Evolutionary conservation across 1,140 invertebrate species (phyloP).

Genomic region (Drosophila carrolli): DNA sequence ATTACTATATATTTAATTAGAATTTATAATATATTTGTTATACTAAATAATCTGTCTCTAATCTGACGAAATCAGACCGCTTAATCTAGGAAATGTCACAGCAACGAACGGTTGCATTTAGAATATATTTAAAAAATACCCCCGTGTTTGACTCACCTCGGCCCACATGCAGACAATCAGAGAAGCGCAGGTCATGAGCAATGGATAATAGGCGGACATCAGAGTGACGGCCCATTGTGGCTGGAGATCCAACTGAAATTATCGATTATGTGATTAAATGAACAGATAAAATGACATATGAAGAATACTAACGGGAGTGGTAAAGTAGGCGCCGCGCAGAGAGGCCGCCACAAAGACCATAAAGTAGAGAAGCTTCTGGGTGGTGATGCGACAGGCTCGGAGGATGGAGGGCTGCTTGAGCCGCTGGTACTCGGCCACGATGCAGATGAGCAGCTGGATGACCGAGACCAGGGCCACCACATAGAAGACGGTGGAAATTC

Average conservation of each 20-base stretch:
- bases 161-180: constrained; percentile 98
- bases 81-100: too few species aligned
- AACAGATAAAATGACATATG: background rate
- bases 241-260: constrained; percentile 90
- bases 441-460: constrained; percentile 93
- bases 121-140: background rate
- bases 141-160: constrained; percentile 88
- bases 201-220: constrained; percentile 95
- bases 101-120: too few species aligned
- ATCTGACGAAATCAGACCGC: too few species aligned
- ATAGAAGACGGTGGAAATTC: constrained; percentile 92
- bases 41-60: too few species aligned
- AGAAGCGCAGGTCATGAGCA: constrained; percentile 94
- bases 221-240: constrained; percentile 93
- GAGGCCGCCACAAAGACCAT: constrained; percentile 94
- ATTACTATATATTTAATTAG: too few species aligned
- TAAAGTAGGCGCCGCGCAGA: constrained; percentile 95
- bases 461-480: constrained; percentile 93
- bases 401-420: constrained; percentile 93
- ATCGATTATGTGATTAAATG: constrained; percentile 9
- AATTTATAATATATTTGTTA: too few species aligned
- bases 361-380: constrained; percentile 96
- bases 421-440: constrained; percentile 92
- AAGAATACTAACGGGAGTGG: constrained; percentile 90
- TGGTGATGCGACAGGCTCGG: constrained; percentile 93